Evolutionary conservation across 2,888 invertebrate genomes (phyloP), one percentile per base, ranked within the genome.

Genomic region (Rotaria magnacalcarata): DNA sequence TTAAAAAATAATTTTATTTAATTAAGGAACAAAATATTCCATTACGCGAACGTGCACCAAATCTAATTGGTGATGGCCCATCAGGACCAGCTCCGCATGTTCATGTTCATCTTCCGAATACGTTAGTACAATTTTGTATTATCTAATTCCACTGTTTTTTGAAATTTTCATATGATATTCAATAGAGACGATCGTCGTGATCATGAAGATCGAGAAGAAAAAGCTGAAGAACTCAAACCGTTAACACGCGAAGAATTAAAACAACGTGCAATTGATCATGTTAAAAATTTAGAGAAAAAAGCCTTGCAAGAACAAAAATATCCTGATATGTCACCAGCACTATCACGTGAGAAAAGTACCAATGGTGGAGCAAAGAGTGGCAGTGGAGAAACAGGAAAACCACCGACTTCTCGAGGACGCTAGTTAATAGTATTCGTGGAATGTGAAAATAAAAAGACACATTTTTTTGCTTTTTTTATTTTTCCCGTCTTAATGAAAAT

Each of bases 121-220:
- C 67, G 67, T 67, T 34, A 67, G 19, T 67, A 19, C 34, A 34
- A 34, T 34, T 52, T 14, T 52, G 3, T 52, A 67, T 34, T 5
- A 27, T 6, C 19, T 34, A 16, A 3, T 50, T 34, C 16, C 34
- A 19, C 34, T 34, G 0, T 11, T 67, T 3, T 16, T 10, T 16
- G 1, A 41, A 19, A 34, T 34, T 34, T 67, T 67, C 0, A 34
- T 34, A 16, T 67, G 7, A 7, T 19, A 16, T 16, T 19, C 34
- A 16, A 67, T 41, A 67, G 67, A 67, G 67, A 67, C 1, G 67
- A 67, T 67, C 67, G 67, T 41, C 67, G 67, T 27, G 67, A 67
- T 34, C 27, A 16, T 16, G 67, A 67, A 19, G 67, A 67, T 67
- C 90, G 90, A 87, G 90, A 90, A 6, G 90, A 88, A 2, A 90